Base-by-base conservation (phyloP, 2,888 invertebrate species). In the Drosophila anomalata region DNA sequence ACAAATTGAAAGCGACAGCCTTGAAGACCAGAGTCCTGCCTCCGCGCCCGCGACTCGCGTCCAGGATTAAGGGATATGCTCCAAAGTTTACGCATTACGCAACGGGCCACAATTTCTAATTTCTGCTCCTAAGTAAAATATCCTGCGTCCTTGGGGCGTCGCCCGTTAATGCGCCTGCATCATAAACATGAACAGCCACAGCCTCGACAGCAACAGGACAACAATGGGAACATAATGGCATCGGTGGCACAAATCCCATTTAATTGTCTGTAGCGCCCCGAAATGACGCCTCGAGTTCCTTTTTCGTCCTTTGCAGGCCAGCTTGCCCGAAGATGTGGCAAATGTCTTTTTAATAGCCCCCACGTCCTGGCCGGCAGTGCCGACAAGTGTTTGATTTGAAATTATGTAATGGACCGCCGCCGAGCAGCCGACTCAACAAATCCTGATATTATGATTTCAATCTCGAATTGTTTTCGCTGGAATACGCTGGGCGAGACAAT, bases 201-300 rank as follows among this genome's bases (percentile, higher is more conserved):
- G 67, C 59, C 76, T 76, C 61, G 14, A 24, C 22, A 24, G 22
- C 41, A 41, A 41, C 41, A n/a, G 41, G 41, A 61, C 76, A 78
- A 67, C 59, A 78, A 78, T 29, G 29, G 62, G 63, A 65, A 48
- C 31, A 53, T 24, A 59, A 60, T 52, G 57, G 73, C 52, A 55
- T 56, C 53, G 29, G 61, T 56, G 44, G 52, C 74, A 62, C 96
- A 74, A 73, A 50, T 69, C 66, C 68, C 72, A 53, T 62, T 75
- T 82, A 82, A 85, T 79, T 81, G 80, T 78, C 73, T 60, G 57
- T 11, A 20, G 41, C 11, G 61, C 54, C 56, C 59, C 48, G n/a
- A 58, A 58, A 60, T 55, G 31, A 48, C 59, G 48, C 22, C 47
- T 8, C 1, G 46, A 24, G 20, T 33, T 14, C 22, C 29, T 42